phyloP scores from a whole-genome alignment of 2,888 invertebrate species.

The Microctonus brassicae region DNA sequence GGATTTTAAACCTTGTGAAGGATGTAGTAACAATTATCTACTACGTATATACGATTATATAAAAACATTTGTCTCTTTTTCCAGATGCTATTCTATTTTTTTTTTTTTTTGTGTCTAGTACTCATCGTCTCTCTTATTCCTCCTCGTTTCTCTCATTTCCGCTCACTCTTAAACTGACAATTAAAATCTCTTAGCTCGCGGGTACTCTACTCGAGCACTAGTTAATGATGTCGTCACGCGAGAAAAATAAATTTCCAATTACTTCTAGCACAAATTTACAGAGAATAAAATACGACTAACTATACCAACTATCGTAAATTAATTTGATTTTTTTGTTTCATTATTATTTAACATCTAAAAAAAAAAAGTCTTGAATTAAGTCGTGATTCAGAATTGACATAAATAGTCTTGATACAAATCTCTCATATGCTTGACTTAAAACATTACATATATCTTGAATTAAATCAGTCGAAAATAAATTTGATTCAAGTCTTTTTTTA shows the following conservation, averaged over 20 bases:
- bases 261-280: conserved; percentile 11
- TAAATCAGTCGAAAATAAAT: too few relatives aligned
- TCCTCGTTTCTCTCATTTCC: not conserved
- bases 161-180: not conserved
- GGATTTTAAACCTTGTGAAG: conserved; percentile 14
- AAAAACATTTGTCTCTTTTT: not conserved
- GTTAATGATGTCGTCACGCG: conserved; percentile 4
- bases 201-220: not conserved
- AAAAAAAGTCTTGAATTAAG: too few relatives aligned
- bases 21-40: not conserved
- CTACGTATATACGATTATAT: not conserved
- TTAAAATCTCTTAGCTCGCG: conserved; percentile 11
- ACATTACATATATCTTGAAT: too few relatives aligned
- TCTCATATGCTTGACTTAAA: too few relatives aligned
- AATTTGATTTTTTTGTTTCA: not conserved
- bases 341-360: too few relatives aligned
- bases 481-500: too few relatives aligned
- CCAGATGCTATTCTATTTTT: not conserved
- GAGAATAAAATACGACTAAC: conserved; percentile 1
- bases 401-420: too few relatives aligned
- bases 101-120: not conserved
- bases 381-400: too few relatives aligned
- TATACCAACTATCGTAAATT: not conserved
- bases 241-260: conserved; percentile 22
- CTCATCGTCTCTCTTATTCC: not conserved